Conservation (phyloP, 2,888 invertebrate species). For the Azorinus chamasolen region DNA sequence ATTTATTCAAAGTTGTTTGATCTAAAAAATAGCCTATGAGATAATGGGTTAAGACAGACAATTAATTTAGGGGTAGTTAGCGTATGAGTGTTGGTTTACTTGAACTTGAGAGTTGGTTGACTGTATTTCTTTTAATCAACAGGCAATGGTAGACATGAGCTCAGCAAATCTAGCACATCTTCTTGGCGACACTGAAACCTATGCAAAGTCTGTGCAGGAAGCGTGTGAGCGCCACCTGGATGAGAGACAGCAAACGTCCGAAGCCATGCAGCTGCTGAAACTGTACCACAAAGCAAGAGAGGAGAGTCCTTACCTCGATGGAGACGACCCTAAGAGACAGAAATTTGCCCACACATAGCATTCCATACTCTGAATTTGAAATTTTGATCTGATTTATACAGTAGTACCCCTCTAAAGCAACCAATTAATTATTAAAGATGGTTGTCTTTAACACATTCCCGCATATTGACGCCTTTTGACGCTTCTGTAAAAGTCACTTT, state of each 20-base stretch:
- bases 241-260: constrained; percentile 73
- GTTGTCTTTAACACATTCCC: no score
- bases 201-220: constrained; percentile 76
- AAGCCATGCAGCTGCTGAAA: constrained; percentile 77
- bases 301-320: constrained; percentile 72
- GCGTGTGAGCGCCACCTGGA: constrained; percentile 82
- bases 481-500: no score
- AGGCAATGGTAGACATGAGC: constrained; percentile 74
- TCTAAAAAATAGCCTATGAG: no score
- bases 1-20: no score
- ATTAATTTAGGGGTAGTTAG: no score
- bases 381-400: no score
- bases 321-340: constrained; percentile 60
- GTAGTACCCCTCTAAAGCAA: no score
- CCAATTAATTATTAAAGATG: no score
- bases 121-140: constrained; percentile 19
- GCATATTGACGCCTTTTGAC: no score
- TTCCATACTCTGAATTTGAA: not conserved
- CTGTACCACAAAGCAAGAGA: constrained; percentile 78
- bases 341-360: constrained; percentile 61
- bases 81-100: no score
- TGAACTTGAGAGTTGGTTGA: no score
- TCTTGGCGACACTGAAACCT: constrained; percentile 74
- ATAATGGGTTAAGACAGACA: no score
- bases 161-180: constrained; percentile 65